phyloP scores from a whole-genome alignment of 2,797 vertebrate genomes.

The Hydrolagus colliei region DNA sequence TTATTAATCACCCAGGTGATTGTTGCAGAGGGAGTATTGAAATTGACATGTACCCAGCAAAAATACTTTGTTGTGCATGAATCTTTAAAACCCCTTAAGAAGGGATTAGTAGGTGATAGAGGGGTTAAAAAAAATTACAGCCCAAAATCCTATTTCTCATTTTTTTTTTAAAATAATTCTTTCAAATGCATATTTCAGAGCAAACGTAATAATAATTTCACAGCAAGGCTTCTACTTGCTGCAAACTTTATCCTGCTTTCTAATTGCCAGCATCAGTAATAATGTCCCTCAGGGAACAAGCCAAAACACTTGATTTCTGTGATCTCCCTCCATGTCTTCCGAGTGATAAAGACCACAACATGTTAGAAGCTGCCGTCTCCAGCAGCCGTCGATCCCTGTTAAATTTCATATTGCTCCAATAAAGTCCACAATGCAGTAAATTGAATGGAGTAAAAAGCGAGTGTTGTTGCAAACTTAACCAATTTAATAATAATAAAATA shows the following conservation, averaged over 20 bases:
- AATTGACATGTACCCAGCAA: too few species aligned
- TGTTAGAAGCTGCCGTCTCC: background rate
- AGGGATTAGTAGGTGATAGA: background rate
- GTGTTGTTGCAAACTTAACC: too few species aligned
- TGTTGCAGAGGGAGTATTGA: too few species aligned
- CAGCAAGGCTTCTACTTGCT: conserved; percentile 5
- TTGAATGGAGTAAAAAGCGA: background rate
- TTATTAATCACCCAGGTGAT: too few species aligned
- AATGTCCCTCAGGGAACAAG: conserved; percentile 10
- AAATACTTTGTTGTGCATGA: too few species aligned
- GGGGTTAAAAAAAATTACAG: background rate
- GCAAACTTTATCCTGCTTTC: background rate
- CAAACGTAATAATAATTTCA: conserved; percentile 2
- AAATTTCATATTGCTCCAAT: background rate
- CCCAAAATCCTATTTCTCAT: background rate
- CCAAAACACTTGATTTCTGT: background rate
- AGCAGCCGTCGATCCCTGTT: background rate
- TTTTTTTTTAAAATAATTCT: background rate
- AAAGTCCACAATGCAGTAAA: background rate
- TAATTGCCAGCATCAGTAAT: conserved; percentile 12
- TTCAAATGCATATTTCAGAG: background rate
- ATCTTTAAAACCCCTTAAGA: background rate
- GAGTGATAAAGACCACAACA: background rate
- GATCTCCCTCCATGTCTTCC: background rate
- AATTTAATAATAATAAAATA: too few species aligned